Evolutionary conservation across 2,113 vertebrate genomes (phyloP), one percentile per base, ranked within the genome.

Genomic region (Cyprinodon tularosa): DNA sequence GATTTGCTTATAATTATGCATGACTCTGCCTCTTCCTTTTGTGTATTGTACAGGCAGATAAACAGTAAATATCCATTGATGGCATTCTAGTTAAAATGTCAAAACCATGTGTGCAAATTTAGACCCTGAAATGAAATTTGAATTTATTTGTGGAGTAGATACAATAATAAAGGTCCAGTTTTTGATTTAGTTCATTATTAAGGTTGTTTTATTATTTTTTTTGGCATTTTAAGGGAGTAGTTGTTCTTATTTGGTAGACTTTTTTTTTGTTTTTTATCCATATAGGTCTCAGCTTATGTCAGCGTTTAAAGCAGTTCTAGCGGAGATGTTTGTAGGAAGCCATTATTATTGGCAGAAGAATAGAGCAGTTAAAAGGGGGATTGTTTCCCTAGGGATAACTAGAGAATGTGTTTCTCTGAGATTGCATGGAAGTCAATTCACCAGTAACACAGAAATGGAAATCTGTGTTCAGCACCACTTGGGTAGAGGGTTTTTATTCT

Each of bases 1-100:
- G 22, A 84, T 82, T 75, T 68, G 53, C 69, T 86, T 80, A 88
- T 92, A 78, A 91, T 90, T 91, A 90, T 88, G 83, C 81, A 90
- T 91, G 90, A 85, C 74, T 68, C 57, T 10, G 66, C 59, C 2
- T 62, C 70, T 11, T 48, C 9, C 17, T 77, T 66, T 72, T 82
- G 68, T 81, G 22, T 70, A 67, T 77, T 44, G 60, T 75, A 71
- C 44, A 70, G 77, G 47, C 60, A 39, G 47, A 69, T 69, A 81
- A 82, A 81, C 83, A 76, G 66, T 69, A 60, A n/a, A 20, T 62
- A 78, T 67, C 74, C 79, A 66, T 76, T 86, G 82, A 82, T 83
- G 74, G 84, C 80, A 71, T 82, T 81, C 66, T 36, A 78, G 64
- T 64, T 75, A 61, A 44, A 76, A 48, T 40, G n/a, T 48, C 38